A percentile compares a stretch with the other conserved stretches of the same genome.
phyloP scores from a whole-genome alignment of 2,797 vertebrate genomes.

The Enteromius mattozi region DNA sequence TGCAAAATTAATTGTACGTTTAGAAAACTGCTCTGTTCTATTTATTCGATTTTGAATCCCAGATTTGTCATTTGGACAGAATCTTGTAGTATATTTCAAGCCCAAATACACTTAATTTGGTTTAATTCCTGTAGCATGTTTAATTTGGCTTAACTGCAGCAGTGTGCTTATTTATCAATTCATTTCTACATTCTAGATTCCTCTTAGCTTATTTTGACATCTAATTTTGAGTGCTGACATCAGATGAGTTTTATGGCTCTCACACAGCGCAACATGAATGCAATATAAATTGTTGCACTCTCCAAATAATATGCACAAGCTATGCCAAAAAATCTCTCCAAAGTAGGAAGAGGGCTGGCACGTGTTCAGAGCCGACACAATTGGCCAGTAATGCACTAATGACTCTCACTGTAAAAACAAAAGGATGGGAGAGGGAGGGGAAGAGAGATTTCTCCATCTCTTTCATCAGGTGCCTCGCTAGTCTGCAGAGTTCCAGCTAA shows the following conservation, averaged over 20 bases:
- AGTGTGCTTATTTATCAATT: slow-evolving; percentile 18
- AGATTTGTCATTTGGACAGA: background rate
- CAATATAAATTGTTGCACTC: slow-evolving; percentile 22
- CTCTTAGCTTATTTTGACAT: slow-evolving; percentile 28
- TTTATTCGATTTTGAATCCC: background rate
- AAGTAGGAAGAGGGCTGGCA: slow-evolving; percentile 32
- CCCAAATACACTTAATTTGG: background rate
- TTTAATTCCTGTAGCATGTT: slow-evolving; percentile 25
- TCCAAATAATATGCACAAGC: slow-evolving; percentile 6
- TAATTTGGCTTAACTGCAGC: slow-evolving; percentile 7
- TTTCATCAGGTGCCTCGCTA: slow-evolving; percentile 48
- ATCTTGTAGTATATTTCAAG: background rate
- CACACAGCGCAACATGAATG: slow-evolving; percentile 15
- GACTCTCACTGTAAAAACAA: slow-evolving; percentile 42
- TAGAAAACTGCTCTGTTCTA: background rate
- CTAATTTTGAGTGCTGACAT: slow-evolving; percentile 24
- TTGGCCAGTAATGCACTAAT: slow-evolving; percentile 52
- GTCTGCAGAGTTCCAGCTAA: slow-evolving; percentile 45
- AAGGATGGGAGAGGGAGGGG: slow-evolving; percentile 11
- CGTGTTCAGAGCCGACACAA: slow-evolving; percentile 37
- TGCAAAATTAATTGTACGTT: background rate
- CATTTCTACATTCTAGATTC: background rate
- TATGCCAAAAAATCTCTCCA: slow-evolving; percentile 37
- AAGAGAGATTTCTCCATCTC: slow-evolving; percentile 26
- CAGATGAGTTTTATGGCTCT: slow-evolving; percentile 27